These are phyloP conservation scores for Verasper variegatus DNA, from an alignment of 2,113 vertebrate genomes.

Conservation along the genomic window DNA sequence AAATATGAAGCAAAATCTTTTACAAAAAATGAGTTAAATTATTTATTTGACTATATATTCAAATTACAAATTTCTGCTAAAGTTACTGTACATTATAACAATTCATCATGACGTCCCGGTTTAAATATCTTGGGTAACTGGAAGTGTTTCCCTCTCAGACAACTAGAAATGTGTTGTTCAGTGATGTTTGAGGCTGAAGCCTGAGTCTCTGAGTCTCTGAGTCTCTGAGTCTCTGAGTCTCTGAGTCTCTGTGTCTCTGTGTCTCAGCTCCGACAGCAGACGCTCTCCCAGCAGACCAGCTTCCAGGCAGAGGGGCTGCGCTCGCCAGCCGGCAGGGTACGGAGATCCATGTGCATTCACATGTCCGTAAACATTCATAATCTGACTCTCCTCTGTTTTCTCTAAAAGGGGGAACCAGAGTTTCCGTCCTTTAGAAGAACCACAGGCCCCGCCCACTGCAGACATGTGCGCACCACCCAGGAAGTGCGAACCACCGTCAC, in stretches of 20 bases:
- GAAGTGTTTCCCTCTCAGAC: too few species aligned
- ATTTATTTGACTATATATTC: too few species aligned
- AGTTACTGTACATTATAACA: too few species aligned
- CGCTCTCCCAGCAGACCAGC: slow-evolving; percentile 79
- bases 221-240: slow-evolving; percentile 41
- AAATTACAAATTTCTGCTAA: too few species aligned
- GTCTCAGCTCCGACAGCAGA: slow-evolving; percentile 68
- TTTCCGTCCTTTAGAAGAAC: slow-evolving; percentile 80
- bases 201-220: too few species aligned
- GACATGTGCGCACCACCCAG: slow-evolving; percentile 91
- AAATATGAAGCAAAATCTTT: too few species aligned
- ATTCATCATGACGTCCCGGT: too few species aligned
- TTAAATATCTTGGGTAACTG: too few species aligned
- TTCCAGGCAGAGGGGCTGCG: slow-evolving; percentile 67
- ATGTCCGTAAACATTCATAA: not conserved
- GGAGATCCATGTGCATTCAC: not conserved
- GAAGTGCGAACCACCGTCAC: slow-evolving; percentile 94
- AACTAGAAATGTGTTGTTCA: not conserved
- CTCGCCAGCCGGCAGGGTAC: slow-evolving; percentile 69
- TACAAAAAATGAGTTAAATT: too few species aligned
- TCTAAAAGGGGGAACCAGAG: slow-evolving; percentile 69
- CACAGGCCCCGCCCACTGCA: slow-evolving; percentile 80
- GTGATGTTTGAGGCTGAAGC: not conserved
- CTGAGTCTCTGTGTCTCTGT: slow-evolving; percentile 46
- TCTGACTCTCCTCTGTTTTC: not conserved